Base-by-base conservation (phyloP, 2,888 invertebrate genomes). In the Helicoverpa assulta region DNA sequence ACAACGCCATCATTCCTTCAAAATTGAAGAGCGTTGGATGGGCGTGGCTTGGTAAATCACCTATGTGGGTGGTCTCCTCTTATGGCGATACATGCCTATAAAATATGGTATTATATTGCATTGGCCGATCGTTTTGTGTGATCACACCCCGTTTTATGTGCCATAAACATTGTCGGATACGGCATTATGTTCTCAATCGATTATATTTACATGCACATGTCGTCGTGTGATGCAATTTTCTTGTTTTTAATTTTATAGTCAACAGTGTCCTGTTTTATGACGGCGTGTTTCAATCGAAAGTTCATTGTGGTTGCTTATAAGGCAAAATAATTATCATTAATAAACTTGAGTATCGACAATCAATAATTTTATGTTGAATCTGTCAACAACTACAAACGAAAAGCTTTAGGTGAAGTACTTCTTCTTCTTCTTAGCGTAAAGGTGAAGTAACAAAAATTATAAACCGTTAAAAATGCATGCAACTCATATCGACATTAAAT, bases 51-150 rank as follows among this genome's bases (percentile, higher is more conserved):
- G 62, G 67, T 86, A 88, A 90, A 92, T 90, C 88, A 88, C 85
- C 89, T 67, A 81, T 84, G 88, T 94, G 94, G 94, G 95, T 94
- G 95, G 94, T 91, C 94, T 78, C 76, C 83, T 70, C 85, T 86
- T 87, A 86, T 79, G 78, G 83, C 83, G 79, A 81, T 85, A 90
- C 80, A 87, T 87, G 87, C 81, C 88, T 89, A 91, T 92, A 92
- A 92, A 90, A 90, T 90, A 91, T 89, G 85, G 85, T 89, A 90
- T 88, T 89, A 88, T 88, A 89, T 89, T 86, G 87, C 88, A 88
- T 87, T 84, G 82, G 85, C 72, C 70, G 79, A 79, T 75, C 82
- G 81, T 83, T 80, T 85, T 84, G 78, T 83, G 75, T 83, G 91
- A 91, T 91, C 92, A 91, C 92, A 91, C 91, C 91, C 90, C 88